These are phyloP conservation scores for Peromyscus nudipes DNA, from an alignment of 2,797 vertebrate species.

Conservation along the genomic window DNA sequence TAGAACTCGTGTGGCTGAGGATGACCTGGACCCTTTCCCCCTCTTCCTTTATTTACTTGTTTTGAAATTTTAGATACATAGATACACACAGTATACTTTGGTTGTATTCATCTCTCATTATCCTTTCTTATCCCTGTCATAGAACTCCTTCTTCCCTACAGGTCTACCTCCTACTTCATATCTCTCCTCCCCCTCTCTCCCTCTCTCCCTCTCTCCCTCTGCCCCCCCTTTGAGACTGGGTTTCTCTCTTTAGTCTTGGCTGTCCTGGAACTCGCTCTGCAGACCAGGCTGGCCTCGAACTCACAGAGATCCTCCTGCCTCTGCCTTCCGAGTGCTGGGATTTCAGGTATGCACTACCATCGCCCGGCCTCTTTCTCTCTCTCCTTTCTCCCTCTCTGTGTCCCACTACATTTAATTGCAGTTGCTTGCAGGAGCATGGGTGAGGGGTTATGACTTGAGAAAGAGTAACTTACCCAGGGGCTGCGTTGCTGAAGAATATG, in stretches of 20 bases:
- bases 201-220: too few relatives aligned
- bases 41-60: neutral
- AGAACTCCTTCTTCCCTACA: neutral
- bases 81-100: neutral
- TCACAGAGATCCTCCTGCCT: neutral
- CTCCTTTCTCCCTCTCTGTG: neutral
- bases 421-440: neutral
- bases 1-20: neutral
- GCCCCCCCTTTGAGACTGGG: neutral
- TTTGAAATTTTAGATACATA: neutral
- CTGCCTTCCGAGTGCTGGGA: neutral
- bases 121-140: neutral
- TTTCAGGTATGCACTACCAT: fast-evolving
- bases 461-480: neutral
- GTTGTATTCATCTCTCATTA: neutral
- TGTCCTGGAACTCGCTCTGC: neutral
- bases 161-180: neutral
- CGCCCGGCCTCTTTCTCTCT: fast-evolving
- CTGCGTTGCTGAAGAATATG: neutral
- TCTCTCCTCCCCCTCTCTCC: neutral
- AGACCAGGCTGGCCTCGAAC: neutral
- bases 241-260: neutral
- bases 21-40: neutral
- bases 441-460: neutral
- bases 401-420: neutral